phyloP scores from a whole-genome alignment of 2,113 vertebrate genomes.

The Caloenas nicobarica region DNA sequence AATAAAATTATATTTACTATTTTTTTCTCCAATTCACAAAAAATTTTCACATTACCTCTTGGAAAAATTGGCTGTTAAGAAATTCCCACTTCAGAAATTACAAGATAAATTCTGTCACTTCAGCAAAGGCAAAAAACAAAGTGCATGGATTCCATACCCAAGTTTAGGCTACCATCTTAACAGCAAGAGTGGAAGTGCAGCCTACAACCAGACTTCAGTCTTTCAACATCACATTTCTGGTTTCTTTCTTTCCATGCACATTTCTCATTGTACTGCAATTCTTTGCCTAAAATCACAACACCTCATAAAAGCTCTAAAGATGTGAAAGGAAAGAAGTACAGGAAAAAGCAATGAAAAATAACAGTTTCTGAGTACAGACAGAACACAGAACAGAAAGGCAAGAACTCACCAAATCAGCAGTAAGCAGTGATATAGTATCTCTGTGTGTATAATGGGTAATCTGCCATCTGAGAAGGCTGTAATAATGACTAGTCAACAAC shows the following conservation, averaged over 20 bases:
- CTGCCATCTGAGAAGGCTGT: neutral
- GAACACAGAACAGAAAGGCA: neutral
- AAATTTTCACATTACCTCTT: neutral
- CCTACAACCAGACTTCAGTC: neutral
- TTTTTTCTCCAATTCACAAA: neutral
- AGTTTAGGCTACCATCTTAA: conserved; percentile 28
- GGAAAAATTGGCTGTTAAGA: neutral
- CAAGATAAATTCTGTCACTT: neutral
- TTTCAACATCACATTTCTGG: neutral
- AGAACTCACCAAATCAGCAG: neutral
- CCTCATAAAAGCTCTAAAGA: neutral
- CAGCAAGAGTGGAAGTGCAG: conserved; percentile 16
- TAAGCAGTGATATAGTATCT: neutral
- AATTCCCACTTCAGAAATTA: neutral
- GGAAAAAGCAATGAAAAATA: neutral
- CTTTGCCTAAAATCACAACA: neutral
- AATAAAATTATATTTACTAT: neutral
- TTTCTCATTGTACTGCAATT: neutral
- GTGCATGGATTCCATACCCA: neutral
- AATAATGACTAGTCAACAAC: neutral
- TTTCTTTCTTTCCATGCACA: no score
- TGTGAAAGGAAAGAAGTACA: neutral
- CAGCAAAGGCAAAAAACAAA: neutral
- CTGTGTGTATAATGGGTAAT: neutral
- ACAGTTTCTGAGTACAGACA: neutral